These are phyloP conservation scores for Ptilodon capucinus DNA, from an alignment of 2,888 invertebrate genomes.

Conservation along the genomic window DNA sequence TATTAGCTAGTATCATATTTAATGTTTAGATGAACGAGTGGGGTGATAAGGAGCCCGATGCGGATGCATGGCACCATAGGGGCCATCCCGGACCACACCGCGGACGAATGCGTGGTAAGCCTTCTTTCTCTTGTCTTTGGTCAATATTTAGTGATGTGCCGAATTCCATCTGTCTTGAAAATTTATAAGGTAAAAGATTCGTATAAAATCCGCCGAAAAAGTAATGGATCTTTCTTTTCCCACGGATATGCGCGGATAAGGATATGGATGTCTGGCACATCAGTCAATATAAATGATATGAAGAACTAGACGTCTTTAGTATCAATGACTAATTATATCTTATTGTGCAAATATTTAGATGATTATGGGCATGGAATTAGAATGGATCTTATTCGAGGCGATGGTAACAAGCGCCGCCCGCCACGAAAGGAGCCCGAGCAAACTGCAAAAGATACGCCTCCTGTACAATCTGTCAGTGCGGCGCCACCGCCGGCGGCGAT, in stretches of 20 bases:
- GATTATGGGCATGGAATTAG: conserved; percentile 72
- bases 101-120: conserved; percentile 69
- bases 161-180: too few species aligned
- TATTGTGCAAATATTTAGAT: conserved; percentile 43
- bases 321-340: background rate
- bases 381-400: conserved; percentile 60
- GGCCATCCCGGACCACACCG: conserved; percentile 78
- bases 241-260: too few species aligned
- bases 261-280: too few species aligned
- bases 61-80: conserved; percentile 77
- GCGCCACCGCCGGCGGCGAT: conserved; percentile 38
- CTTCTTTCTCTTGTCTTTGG: background rate
- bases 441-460: conserved; percentile 54
- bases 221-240: too few species aligned
- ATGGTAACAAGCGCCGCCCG: conserved; percentile 62
- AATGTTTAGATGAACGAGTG: conserved; percentile 73
- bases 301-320: too few species aligned
- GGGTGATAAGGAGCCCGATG: conserved; percentile 76
- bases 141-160: background rate
- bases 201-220: too few species aligned
- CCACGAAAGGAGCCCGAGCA: conserved; percentile 63
- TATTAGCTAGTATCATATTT: background rate
- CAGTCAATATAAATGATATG: too few species aligned
- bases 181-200: too few species aligned
- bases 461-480: conserved; percentile 60